Base-by-base conservation (phyloP, 1,140 invertebrate species). In the Stegodyphus dumicola region DNA sequence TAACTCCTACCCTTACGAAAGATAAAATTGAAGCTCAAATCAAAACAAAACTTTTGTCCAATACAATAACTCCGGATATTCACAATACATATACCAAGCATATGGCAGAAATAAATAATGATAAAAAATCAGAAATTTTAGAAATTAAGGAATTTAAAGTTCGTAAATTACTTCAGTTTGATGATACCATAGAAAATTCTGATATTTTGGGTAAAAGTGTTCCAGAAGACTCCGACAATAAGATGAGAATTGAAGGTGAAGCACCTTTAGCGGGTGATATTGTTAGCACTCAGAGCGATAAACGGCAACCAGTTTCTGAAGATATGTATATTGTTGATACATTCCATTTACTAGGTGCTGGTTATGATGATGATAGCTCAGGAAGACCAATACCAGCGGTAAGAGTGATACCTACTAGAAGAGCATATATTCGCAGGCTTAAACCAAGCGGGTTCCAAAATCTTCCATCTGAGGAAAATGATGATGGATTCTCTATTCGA, bases 341-440 rank as follows among this genome's bases (percentile, higher is more conserved):
- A n/a, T 78, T 78, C 73, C 84, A 51, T 86, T 65, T 78, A 48
- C 13, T 74, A 86, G 84, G 84, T 86, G 17, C 67, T 54, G 67
- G 66, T 60, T 64, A 65, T 10, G 71, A 77, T 48, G 75, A 77
- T n/a, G 84, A 86, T 73, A 17, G 48, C 5, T 52, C 49, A 15
- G 83, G 71, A n/a, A 71, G 84, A 54, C 84, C 84, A 7, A 86
- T 86, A 52, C 84, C 84, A n/a, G 49, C 84, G 2, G 76, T 86
- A 10, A 77, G 84, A 65, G 84, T 86, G 0, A 78, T 86, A 54
- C 84, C 84, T 48, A 86, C 84, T 0, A 49, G 84, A 60, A 49
- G 84, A 54, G 84, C 84, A n/a, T 86, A 86, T 17, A 74, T 86
- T 53, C 53, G 84, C 2, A 17, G 84, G 54, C 71, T 86, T 49